These are phyloP conservation scores for Haliclystus octoradiatus DNA, from an alignment of 30 jellyfish, hydroid and myxozoan species.

Conservation along the genomic window DNA sequence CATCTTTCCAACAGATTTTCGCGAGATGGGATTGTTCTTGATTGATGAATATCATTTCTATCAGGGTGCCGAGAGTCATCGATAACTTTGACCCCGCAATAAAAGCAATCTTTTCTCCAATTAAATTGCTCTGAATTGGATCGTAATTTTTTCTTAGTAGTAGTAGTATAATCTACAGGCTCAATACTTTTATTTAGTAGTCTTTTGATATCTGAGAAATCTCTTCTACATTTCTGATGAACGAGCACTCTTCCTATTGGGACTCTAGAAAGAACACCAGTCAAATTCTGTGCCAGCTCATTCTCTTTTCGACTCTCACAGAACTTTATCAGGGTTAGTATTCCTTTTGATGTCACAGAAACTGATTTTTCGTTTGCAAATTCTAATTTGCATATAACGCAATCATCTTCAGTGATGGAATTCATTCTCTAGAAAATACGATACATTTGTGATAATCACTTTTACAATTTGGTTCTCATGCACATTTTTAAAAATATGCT, in stretches of 20 bases:
- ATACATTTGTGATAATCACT: too few species aligned
- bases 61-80: neutral
- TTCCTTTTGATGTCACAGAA: neutral
- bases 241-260: constrained; percentile 16
- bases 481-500: too few species aligned
- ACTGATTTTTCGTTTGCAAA: neutral
- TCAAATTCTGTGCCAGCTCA: neutral
- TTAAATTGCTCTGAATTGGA: neutral
- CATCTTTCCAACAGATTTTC: constrained; percentile 5
- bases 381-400: neutral
- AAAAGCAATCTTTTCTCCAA: constrained; percentile 11
- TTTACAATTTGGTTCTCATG: too few species aligned
- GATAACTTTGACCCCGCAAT: constrained; percentile 6
- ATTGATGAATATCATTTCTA: constrained; percentile 2
- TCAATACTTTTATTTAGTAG: neutral
- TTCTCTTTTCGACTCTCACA: neutral
- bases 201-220: constrained; percentile 6
- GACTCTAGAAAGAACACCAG: neutral
- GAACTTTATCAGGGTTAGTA: neutral
- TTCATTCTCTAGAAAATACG: too few species aligned
- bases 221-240: constrained; percentile 15
- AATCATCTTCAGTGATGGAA: too few species aligned
- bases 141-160: neutral
- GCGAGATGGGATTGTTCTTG: constrained; percentile 10
- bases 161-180: neutral